phyloP scores from a whole-genome alignment of 2,888 invertebrate genomes.

The Melanargia galathea region DNA sequence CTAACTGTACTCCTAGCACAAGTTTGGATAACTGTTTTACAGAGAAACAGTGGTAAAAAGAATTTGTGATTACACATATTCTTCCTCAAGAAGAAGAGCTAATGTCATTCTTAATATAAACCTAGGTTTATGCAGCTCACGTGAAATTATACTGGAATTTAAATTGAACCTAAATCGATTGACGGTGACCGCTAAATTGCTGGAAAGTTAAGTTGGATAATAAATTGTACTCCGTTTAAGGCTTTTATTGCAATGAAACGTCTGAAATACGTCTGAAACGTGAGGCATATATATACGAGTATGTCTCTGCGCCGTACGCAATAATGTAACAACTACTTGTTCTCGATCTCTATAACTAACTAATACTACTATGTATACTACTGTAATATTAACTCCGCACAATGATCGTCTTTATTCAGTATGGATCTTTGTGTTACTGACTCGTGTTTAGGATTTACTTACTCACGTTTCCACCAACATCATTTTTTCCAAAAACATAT shows the following conservation, averaged over 20 bases:
- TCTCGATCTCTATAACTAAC: conserved; percentile 4
- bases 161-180: not conserved
- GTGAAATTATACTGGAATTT: not conserved
- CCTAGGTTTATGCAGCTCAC: not conserved
- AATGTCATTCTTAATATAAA: not conserved
- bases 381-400: too few species aligned
- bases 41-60: too few species aligned
- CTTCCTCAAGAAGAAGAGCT: too few species aligned
- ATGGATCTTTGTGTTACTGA: too few species aligned
- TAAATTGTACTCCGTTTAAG: not conserved
- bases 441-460: too few species aligned
- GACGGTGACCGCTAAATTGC: not conserved
- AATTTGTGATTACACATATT: too few species aligned
- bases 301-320: conserved; percentile 10
- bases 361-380: too few species aligned
- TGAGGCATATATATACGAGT: conserved; percentile 11
- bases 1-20: too few species aligned
- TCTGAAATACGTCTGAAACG: conserved; percentile 4
- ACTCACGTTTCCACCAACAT: too few species aligned
- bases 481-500: too few species aligned
- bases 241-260: conserved; percentile 15
- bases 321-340: conserved; percentile 4
- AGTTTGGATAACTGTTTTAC: too few species aligned
- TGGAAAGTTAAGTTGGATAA: not conserved
- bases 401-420: too few species aligned